Conservation (phyloP, 2,113 vertebrate species). For the Peromyscus maniculatus region DNA sequence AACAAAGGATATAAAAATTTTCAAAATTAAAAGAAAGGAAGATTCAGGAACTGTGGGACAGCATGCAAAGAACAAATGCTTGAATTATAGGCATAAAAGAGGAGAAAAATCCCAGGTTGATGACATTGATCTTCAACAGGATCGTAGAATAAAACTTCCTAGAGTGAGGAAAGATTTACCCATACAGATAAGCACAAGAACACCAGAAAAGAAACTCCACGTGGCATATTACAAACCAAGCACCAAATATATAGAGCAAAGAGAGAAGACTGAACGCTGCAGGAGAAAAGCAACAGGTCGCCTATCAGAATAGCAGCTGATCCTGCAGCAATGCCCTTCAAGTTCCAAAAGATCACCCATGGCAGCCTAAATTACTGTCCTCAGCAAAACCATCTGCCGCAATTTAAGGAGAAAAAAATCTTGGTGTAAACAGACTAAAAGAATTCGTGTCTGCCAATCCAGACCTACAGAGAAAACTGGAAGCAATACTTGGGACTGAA, state of each 20-base stretch:
- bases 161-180: not conserved
- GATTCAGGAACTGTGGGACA: no score
- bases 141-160: not conserved
- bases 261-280: not conserved
- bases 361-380: not conserved
- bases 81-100: no score
- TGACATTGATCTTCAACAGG: no score
- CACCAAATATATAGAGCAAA: not conserved
- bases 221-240: not conserved
- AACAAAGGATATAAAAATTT: no score
- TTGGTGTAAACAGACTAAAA: not conserved
- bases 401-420: not conserved
- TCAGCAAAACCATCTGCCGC: not conserved
- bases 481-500: not conserved
- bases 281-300: not conserved
- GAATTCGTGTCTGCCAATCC: not conserved
- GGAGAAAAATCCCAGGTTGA: no score
- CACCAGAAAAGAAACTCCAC: not conserved
- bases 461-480: not conserved
- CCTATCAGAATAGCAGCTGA: not conserved
- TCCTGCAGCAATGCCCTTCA: not conserved
- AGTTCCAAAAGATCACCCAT: not conserved
- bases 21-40: no score
- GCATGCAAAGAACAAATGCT: no score
- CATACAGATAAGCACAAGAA: not conserved